phyloP scores from a whole-genome alignment of 2,113 vertebrate species.

The Lepisosteus oculatus region DNA sequence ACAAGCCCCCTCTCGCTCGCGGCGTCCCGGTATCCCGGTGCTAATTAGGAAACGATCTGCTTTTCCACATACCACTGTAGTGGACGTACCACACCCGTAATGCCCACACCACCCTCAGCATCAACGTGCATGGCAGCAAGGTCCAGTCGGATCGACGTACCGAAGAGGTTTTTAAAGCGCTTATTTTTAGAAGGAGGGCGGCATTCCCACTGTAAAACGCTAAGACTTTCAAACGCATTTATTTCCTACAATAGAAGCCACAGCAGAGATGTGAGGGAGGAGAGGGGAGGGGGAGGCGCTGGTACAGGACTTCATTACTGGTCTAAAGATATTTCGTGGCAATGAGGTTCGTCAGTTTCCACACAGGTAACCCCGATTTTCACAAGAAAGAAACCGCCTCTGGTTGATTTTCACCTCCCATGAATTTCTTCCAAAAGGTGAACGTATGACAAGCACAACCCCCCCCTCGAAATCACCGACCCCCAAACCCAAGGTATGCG shows the following conservation, averaged over 20 bases:
- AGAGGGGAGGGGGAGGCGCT: conserved; percentile 27
- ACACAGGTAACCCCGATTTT: conserved; percentile 1
- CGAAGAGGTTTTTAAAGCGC: background rate
- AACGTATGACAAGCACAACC: background rate
- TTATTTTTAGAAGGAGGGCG: conserved; percentile 14
- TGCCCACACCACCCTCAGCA: conserved; percentile 30
- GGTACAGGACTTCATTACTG: conserved; percentile 34
- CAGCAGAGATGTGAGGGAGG: conserved; percentile 35
- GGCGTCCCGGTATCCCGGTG: background rate
- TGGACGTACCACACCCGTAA: conserved; percentile 67
- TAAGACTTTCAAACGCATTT: conserved; percentile 52
- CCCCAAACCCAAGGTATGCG: conserved; percentile 47
- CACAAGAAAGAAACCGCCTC: no score
- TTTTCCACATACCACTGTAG: conserved; percentile 21
- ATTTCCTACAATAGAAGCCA: conserved; percentile 50
- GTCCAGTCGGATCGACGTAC: background rate
- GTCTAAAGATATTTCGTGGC: conserved; percentile 38
- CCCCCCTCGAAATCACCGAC: background rate
- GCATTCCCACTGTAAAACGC: conserved; percentile 37
- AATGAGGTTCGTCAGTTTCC: conserved; percentile 14
- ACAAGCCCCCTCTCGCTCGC: background rate
- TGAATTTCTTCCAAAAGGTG: background rate
- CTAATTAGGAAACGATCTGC: background rate
- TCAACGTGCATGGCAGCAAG: background rate
- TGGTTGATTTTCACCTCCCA: background rate